phyloP scores from a whole-genome alignment of 1,140 invertebrate species.

The Camponotus pennsylvanicus region DNA sequence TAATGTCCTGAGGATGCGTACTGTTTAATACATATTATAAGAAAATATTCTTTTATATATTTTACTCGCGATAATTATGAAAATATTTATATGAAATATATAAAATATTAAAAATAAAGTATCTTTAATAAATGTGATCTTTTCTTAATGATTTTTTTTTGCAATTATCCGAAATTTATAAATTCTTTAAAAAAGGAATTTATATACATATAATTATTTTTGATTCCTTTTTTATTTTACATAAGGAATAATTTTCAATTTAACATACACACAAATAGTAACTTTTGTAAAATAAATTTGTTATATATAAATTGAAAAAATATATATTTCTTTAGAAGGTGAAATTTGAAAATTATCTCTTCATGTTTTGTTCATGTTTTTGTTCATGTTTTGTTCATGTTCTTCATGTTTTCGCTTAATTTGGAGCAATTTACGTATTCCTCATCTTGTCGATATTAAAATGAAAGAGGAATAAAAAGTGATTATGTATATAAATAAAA shows the following conservation, averaged over 20 bases:
- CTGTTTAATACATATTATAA: neutral
- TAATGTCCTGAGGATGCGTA: neutral
- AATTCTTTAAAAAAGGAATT: too few species aligned
- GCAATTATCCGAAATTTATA: too few species aligned
- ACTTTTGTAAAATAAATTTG: neutral
- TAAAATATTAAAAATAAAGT: too few species aligned
- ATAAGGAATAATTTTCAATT: too few species aligned
- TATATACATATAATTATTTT: neutral
- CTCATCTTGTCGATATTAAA: neutral
- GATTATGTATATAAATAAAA: neutral
- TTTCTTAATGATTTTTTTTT: too few species aligned
- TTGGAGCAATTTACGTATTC: neutral
- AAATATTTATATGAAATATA: too few species aligned
- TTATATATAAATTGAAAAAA: neutral
- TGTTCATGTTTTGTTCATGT: neutral
- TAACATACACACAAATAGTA: neutral
- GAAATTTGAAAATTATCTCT: constrained; percentile 1
- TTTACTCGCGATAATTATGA: too few species aligned
- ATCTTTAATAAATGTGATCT: too few species aligned
- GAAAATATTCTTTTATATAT: too few species aligned
- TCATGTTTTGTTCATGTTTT: neutral
- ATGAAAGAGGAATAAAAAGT: neutral
- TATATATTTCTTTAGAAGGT: neutral
- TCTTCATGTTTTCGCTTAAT: constrained; percentile 7
- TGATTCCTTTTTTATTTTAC: neutral